A percentile compares a stretch with the other conserved stretches of the same genome.
Evolutionary conservation across 2,113 vertebrate genomes (phyloP).

Genomic region (Catharus fuscescens): DNA sequence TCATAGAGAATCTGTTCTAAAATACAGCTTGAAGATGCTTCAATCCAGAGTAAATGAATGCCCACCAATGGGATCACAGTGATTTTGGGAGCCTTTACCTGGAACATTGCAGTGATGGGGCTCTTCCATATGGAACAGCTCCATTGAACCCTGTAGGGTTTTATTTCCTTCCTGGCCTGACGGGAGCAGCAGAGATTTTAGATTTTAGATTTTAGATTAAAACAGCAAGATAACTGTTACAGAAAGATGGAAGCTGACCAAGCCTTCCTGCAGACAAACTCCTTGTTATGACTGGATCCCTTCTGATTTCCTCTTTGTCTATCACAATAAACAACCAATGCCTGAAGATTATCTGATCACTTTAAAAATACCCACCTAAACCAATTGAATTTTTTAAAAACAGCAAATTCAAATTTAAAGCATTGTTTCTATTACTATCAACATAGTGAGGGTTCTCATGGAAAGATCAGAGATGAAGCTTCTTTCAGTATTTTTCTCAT

Average conservation of each 20-base stretch:
- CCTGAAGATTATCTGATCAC: neutral
- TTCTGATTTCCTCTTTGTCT: neutral
- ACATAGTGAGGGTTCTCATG: neutral
- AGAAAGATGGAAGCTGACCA: neutral
- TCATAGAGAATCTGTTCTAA: neutral
- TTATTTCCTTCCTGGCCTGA: neutral
- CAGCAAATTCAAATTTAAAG: neutral
- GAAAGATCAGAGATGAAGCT: neutral
- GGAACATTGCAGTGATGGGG: accelerated
- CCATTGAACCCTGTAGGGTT: neutral
- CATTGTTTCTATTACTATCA: neutral
- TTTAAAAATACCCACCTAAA: neutral
- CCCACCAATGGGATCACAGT: neutral
- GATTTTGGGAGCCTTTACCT: neutral
- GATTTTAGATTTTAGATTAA: no score
- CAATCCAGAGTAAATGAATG: neutral
- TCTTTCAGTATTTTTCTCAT: neutral
- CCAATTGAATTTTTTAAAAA: neutral
- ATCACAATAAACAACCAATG: neutral
- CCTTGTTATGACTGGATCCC: neutral
- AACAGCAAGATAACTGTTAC: neutral
- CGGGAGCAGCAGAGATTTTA: neutral
- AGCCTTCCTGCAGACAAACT: neutral
- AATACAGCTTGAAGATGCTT: neutral
- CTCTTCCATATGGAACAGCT: neutral